Evolutionary conservation across 2,888 invertebrate genomes (phyloP).

Genomic region (Ommatoiulus sabulosus): DNA sequence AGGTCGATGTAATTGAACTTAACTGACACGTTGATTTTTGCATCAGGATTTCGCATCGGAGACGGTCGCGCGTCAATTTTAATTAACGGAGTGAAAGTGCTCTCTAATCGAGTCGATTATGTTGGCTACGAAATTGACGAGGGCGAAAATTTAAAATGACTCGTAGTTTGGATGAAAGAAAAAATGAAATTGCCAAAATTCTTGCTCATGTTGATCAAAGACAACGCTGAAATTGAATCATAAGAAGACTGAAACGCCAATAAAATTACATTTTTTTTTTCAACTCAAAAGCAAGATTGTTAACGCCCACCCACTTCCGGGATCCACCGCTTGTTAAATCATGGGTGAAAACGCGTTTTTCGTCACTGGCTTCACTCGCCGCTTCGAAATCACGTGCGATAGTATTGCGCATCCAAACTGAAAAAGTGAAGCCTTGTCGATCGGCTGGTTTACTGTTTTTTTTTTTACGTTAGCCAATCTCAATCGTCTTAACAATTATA

Average conservation of each 20-base stretch:
- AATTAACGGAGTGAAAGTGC: not conserved
- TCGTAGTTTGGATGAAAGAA: not conserved
- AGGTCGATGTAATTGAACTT: not conserved
- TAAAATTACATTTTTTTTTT: not conserved
- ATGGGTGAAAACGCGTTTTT: not conserved
- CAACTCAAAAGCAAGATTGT: not conserved
- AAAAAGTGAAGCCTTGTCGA: not conserved
- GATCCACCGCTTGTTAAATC: not conserved
- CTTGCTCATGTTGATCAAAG: not conserved
- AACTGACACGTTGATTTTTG: not conserved
- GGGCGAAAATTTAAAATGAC: not conserved
- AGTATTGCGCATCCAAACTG: not conserved
- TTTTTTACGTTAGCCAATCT: not conserved
- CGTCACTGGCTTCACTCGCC: not conserved
- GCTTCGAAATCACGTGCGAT: not conserved
- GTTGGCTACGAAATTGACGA: not conserved
- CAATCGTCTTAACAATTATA: not conserved
- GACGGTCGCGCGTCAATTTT: not conserved
- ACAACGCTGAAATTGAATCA: not conserved
- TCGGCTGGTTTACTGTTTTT: too few species aligned
- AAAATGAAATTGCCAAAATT: not conserved
- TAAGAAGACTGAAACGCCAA: not conserved
- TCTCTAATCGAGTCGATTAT: not conserved
- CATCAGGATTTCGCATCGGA: not conserved
- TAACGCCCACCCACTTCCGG: not conserved